Percentiles rank a stretch among this genome's conserved stretches.
phyloP scores from a whole-genome alignment of 2,888 invertebrate species.

The Lasioglossum zephyrum region DNA sequence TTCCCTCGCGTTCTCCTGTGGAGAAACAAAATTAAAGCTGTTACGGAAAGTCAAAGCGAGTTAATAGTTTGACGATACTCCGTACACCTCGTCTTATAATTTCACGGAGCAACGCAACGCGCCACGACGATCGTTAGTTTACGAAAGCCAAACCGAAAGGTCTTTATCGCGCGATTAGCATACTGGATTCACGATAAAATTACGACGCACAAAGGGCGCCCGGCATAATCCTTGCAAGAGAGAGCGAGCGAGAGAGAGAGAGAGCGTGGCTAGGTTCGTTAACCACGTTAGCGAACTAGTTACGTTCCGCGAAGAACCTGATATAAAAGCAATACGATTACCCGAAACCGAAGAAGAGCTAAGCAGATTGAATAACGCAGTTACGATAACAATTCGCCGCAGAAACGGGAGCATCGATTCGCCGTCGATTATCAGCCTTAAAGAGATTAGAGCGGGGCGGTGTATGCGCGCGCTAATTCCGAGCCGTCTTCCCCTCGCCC shows the following conservation, averaged over 20 bases:
- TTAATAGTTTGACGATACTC: neutral
- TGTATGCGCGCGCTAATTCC: slow-evolving; percentile 28
- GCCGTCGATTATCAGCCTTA: slow-evolving; percentile 32
- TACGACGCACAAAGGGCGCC: neutral
- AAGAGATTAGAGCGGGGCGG: neutral
- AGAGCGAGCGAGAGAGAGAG: neutral
- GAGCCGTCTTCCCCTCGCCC: slow-evolving; percentile 23
- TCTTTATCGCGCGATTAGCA: neutral
- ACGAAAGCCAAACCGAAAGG: neutral
- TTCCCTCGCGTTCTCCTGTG: neutral
- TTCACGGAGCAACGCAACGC: neutral
- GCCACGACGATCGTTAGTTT: neutral
- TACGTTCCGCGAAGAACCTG: neutral
- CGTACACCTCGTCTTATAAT: neutral
- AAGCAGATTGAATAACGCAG: slow-evolving; percentile 3
- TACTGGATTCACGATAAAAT: slow-evolving; percentile 2
- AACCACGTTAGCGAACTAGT: slow-evolving; percentile 8
- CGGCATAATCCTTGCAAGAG: neutral
- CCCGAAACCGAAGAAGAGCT: neutral
- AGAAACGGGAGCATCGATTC: slow-evolving; percentile 12
- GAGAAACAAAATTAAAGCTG: neutral
- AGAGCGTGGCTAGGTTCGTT: neutral
- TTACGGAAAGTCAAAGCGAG: neutral
- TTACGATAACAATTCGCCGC: slow-evolving; percentile 22
- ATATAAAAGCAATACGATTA: slow-evolving; percentile 15